A percentile compares a stretch with the other conserved stretches of the same genome.
phyloP scores from a whole-genome alignment of 2,113 vertebrate species.

The Protobothrops flavoviridis region DNA sequence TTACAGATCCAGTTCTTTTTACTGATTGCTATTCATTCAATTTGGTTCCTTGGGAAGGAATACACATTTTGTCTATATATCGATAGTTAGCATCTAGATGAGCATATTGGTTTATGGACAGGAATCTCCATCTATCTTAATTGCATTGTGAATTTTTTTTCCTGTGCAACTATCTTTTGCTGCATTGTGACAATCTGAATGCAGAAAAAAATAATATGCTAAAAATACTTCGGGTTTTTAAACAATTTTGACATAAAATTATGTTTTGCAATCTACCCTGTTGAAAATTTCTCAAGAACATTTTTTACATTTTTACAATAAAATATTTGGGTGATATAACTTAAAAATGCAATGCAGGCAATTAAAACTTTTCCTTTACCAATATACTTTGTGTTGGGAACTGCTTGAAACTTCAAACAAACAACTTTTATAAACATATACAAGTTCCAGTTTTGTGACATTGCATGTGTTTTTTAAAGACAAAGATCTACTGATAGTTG shows the following conservation, averaged over 20 bases:
- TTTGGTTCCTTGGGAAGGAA: background rate
- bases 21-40: background rate
- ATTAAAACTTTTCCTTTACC: constrained; percentile 43
- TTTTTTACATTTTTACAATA: constrained; percentile 52
- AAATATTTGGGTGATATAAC: constrained; percentile 60
- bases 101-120: background rate
- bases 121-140: background rate
- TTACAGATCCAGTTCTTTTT: background rate
- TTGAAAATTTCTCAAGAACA: constrained; percentile 47
- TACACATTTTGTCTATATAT: background rate
- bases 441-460: constrained; percentile 70
- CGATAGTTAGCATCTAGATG: background rate
- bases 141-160: background rate
- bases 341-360: constrained; percentile 58
- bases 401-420: constrained; percentile 54
- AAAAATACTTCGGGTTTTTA: constrained; percentile 67
- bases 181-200: background rate
- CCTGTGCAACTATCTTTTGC: background rate
- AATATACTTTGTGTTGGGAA: constrained; percentile 54
- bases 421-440: constrained; percentile 59
- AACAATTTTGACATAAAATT: constrained; percentile 53
- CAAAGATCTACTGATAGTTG: constrained; percentile 74
- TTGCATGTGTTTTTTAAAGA: constrained; percentile 74
- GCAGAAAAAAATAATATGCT: constrained; percentile 69
- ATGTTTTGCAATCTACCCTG: constrained; percentile 47